Evolutionary conservation across 2,797 vertebrate genomes (phyloP).

Genomic region (Knipowitschia caucasica): DNA sequence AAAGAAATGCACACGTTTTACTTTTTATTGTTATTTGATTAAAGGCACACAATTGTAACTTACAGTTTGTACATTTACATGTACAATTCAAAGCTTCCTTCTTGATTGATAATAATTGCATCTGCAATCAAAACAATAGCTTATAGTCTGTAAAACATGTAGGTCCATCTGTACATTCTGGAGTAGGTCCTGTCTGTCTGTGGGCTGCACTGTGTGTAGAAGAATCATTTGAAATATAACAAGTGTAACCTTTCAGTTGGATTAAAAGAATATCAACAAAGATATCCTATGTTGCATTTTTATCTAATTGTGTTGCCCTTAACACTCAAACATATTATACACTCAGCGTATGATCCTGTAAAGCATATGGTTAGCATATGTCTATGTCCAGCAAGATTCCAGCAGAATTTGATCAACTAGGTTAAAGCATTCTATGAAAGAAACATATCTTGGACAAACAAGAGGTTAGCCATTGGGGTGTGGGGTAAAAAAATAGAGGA

Average conservation of each 20-base stretch:
- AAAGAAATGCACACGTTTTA: constrained; percentile 48
- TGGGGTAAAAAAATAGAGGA: constrained; percentile 19
- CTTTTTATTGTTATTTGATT: constrained; percentile 72
- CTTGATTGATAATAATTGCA: constrained; percentile 54
- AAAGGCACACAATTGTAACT: constrained; percentile 62
- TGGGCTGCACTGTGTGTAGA: background rate
- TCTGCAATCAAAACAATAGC: constrained; percentile 71
- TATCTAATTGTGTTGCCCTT: constrained; percentile 4
- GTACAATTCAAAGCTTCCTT: constrained; percentile 64
- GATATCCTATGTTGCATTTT: background rate
- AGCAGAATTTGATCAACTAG: constrained; percentile 55
- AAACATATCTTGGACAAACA: constrained; percentile 44
- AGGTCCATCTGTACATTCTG: constrained; percentile 52
- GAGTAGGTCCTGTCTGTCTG: constrained; percentile 45
- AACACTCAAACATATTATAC: constrained; percentile 31
- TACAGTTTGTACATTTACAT: constrained; percentile 72
- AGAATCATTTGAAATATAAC: background rate
- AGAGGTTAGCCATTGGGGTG: constrained; percentile 30
- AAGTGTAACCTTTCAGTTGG: background rate
- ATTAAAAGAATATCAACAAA: constrained; percentile 21
- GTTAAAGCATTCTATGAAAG: constrained; percentile 60
- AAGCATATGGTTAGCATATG: constrained; percentile 60
- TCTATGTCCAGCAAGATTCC: constrained; percentile 60
- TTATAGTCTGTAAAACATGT: constrained; percentile 77
- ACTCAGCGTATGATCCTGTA: constrained; percentile 66